These are phyloP conservation scores for Clostera curtula DNA, from an alignment of 2,888 invertebrate genomes.

Conservation along the genomic window DNA sequence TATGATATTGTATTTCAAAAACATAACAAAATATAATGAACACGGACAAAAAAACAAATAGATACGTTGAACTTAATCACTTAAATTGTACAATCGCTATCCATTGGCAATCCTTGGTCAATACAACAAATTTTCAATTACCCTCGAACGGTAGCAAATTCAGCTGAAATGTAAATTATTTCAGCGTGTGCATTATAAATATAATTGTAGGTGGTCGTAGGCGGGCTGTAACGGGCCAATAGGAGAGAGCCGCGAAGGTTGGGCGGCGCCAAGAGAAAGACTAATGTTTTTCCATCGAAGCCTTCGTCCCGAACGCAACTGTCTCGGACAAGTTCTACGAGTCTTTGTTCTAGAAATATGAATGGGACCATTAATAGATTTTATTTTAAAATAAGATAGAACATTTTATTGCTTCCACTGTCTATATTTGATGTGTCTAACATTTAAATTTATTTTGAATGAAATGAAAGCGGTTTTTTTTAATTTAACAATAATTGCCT, in stretches of 20 bases:
- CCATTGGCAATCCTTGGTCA: conserved; percentile 56
- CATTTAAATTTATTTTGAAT: too few relatives aligned
- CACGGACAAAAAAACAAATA: conserved; percentile 11
- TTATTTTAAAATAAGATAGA: background rate
- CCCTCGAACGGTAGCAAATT: conserved; percentile 69
- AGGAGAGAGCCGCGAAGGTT: conserved; percentile 34
- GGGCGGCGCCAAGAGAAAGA: conserved; percentile 63
- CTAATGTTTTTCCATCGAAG: conserved; percentile 67
- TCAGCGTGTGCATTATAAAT: conserved; percentile 72
- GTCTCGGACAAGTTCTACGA: conserved; percentile 16
- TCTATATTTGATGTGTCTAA: too few relatives aligned
- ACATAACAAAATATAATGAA: too few relatives aligned
- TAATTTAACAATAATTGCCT: too few relatives aligned
- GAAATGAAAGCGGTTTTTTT: too few relatives aligned
- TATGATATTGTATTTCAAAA: too few relatives aligned
- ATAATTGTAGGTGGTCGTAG: conserved; percentile 69
- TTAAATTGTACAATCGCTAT: conserved; percentile 38
- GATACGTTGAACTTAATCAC: conserved; percentile 46
- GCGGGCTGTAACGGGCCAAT: conserved; percentile 57
- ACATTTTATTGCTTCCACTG: too few relatives aligned
- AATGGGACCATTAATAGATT: too few relatives aligned
- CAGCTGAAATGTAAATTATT: conserved; percentile 74
- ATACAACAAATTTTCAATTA: conserved; percentile 76
- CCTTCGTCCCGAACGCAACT: conserved; percentile 49
- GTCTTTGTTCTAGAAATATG: conserved; percentile 11